Percentiles rank a stretch among this genome's conserved stretches.
These are phyloP conservation scores for Blastomussa wellsi DNA, from an alignment of 92 coral and sea anemone species.

Conservation along the genomic window DNA sequence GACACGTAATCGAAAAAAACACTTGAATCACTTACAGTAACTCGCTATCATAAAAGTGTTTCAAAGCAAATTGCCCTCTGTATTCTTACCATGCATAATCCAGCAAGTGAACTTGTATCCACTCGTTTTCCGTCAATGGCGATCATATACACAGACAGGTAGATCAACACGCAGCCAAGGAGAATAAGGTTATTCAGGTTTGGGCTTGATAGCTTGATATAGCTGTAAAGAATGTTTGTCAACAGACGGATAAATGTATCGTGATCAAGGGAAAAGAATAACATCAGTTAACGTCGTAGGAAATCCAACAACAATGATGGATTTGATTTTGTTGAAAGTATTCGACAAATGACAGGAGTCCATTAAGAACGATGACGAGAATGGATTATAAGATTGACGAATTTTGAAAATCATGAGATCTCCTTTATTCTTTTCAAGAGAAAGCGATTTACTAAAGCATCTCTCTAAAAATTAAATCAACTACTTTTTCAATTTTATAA, in stretches of 20 bases:
- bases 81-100: slow-evolving; percentile 64
- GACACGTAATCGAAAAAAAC: no score
- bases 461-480: no score
- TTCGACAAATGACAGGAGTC: neutral
- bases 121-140: slow-evolving; percentile 59
- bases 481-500: no score
- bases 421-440: neutral
- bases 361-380: neutral
- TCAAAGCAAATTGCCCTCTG: neutral
- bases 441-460: neutral
- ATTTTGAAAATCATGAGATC: neutral
- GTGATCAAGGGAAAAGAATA: neutral
- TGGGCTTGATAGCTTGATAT: slow-evolving; percentile 67
- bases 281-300: neutral
- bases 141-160: slow-evolving; percentile 53
- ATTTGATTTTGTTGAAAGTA: neutral
- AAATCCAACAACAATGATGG: neutral
- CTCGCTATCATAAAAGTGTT: neutral
- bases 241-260: neutral
- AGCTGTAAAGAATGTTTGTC: slow-evolving; percentile 42
- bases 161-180: slow-evolving; percentile 62
- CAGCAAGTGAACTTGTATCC: slow-evolving; percentile 27
- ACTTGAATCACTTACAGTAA: no score
- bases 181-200: slow-evolving; percentile 59
- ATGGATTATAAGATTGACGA: neutral